phyloP scores from a whole-genome alignment of 2,888 invertebrate species.

The Strigamia maritima region DNA sequence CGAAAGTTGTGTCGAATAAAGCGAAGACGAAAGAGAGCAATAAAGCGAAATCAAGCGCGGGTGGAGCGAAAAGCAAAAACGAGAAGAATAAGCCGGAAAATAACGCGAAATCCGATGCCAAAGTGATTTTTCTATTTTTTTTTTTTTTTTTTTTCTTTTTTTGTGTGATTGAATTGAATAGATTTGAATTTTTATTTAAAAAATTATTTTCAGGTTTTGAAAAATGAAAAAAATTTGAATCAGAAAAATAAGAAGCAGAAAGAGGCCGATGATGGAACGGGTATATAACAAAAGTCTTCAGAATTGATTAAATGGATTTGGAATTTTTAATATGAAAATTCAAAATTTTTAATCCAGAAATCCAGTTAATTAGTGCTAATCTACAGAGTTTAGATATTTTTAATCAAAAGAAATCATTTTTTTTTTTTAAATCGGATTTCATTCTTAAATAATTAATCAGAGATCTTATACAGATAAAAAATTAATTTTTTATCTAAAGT shows the following conservation, averaged over 20 bases:
- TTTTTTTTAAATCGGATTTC: too few relatives aligned
- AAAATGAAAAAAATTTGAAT: conserved; percentile 51
- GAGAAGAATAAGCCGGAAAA: conserved; percentile 44
- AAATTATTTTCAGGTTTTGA: conserved; percentile 56
- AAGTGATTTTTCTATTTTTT: conserved; percentile 34
- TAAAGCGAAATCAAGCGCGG: not conserved
- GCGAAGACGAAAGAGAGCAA: not conserved
- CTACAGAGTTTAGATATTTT: too few relatives aligned
- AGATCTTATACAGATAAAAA: too few relatives aligned
- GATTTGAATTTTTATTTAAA: too few relatives aligned
- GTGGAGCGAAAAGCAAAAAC: conserved; percentile 44
- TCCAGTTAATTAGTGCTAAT: too few relatives aligned
- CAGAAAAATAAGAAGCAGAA: conserved; percentile 67
- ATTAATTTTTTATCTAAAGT: too few relatives aligned
- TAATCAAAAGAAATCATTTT: not conserved
- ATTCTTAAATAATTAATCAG: too few relatives aligned
- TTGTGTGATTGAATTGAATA: too few relatives aligned
- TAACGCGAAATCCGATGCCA: conserved; percentile 45
- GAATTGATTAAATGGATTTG: not conserved
- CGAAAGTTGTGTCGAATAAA: not conserved
- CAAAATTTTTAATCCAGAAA: too few relatives aligned
- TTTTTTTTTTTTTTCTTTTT: not conserved
- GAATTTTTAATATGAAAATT: too few relatives aligned
- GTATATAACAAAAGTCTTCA: too few relatives aligned
- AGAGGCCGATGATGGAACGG: not conserved